A percentile compares a stretch with the other conserved stretches of the same genome.
Evolutionary conservation across 2,113 vertebrate genomes (phyloP).

Genomic region (Coturnix japonica): DNA sequence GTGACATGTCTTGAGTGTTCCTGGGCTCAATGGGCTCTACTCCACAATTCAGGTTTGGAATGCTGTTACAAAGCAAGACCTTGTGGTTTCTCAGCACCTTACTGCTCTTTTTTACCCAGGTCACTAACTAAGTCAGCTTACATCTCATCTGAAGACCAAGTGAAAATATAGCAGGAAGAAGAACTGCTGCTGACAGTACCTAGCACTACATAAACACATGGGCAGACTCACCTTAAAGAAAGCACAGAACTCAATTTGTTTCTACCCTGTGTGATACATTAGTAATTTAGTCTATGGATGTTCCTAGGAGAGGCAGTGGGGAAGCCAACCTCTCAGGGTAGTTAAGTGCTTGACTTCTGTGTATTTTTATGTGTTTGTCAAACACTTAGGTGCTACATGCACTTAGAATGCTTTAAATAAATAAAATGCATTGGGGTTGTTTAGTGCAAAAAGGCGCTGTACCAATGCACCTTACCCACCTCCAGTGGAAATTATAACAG

Average conservation of each 20-base stretch:
- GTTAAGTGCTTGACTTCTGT: slow-evolving; percentile 66
- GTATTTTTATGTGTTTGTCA: slow-evolving; percentile 63
- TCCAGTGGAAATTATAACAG: slow-evolving; percentile 26
- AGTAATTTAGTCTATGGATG: slow-evolving; percentile 50
- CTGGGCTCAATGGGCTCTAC: neutral
- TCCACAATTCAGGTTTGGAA: neutral
- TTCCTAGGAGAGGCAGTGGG: slow-evolving; percentile 43
- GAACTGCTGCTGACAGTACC: neutral
- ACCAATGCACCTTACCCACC: slow-evolving; percentile 44
- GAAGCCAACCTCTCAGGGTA: slow-evolving; percentile 43
- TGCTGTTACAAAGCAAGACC: neutral
- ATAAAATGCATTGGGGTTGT: slow-evolving; percentile 49
- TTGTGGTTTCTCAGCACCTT: neutral
- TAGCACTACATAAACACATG: neutral
- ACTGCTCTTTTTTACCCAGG: neutral
- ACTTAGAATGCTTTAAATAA: slow-evolving; percentile 73
- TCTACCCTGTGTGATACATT: neutral
- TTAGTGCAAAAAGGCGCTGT: slow-evolving; percentile 34
- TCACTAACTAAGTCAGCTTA: neutral
- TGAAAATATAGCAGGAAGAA: neutral
- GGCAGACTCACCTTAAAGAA: neutral
- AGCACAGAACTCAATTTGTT: slow-evolving; percentile 16
- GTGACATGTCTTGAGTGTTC: fast-evolving
- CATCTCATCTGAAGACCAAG: neutral
- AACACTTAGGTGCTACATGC: slow-evolving; percentile 53